Evolutionary conservation across 1,140 invertebrate genomes (phyloP).

Genomic region (Lepidostoma basale): DNA sequence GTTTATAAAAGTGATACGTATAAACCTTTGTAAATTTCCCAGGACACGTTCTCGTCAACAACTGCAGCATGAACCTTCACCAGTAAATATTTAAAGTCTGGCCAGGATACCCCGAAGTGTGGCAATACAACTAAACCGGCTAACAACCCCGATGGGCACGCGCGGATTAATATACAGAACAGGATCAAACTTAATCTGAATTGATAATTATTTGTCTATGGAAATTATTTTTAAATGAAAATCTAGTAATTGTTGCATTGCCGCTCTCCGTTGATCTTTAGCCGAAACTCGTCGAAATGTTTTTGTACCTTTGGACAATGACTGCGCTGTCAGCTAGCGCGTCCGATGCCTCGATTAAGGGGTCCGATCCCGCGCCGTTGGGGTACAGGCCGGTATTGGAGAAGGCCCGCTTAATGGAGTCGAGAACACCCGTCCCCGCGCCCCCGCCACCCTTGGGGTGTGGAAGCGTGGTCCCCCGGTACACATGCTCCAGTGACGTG

Average conservation of each 20-base stretch:
- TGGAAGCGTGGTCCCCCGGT: conserved; percentile 67
- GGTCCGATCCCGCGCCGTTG: conserved; percentile 60
- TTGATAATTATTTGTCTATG: not conserved
- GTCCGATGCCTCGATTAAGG: conserved; percentile 57
- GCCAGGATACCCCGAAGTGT: no score
- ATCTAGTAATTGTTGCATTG: not conserved
- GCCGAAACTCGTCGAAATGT: not conserved
- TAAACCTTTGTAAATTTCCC: no score
- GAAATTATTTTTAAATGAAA: not conserved
- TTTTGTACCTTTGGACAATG: conserved; percentile 62
- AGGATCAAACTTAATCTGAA: not conserved
- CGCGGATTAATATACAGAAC: not conserved
- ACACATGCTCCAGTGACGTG: conserved; percentile 69
- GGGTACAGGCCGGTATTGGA: conserved; percentile 55
- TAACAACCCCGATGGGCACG: not conserved
- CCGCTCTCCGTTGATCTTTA: not conserved
- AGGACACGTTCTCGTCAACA: no score
- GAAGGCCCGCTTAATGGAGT: conserved; percentile 69
- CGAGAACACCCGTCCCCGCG: conserved; percentile 64
- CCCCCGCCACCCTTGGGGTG: conserved; percentile 59
- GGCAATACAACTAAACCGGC: not conserved
- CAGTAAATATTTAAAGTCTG: no score
- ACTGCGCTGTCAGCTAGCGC: conserved; percentile 55
- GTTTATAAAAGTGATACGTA: no score
- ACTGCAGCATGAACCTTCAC: no score